Conservation (phyloP, 2,797 vertebrate species). For the Acanthopagrus latus region DNA sequence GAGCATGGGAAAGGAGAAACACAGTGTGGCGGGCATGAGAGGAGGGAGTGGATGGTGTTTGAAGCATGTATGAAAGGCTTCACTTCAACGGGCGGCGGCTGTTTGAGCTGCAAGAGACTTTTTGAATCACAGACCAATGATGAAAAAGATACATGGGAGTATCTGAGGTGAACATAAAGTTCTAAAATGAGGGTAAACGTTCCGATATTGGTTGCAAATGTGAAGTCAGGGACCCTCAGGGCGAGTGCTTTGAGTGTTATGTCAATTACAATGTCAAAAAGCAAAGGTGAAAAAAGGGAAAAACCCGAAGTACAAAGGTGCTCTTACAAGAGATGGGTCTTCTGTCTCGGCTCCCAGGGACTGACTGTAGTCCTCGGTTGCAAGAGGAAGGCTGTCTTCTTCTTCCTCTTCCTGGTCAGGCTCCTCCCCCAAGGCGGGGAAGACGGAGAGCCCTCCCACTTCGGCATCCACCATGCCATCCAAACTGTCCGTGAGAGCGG, state of each 20-base stretch:
- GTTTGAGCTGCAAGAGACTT: conserved; percentile 25
- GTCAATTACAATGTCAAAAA: background rate
- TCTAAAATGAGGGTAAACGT: conserved; percentile 4
- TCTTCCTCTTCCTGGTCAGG: conserved; percentile 82
- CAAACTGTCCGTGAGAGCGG: conserved; percentile 95
- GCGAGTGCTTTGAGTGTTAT: background rate
- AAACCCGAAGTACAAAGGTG: conserved; percentile 9
- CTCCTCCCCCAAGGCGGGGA: conserved; percentile 89
- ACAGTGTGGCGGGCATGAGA: background rate
- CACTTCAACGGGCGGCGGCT: conserved; percentile 23
- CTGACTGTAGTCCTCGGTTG: conserved; percentile 81
- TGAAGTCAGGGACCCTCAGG: background rate
- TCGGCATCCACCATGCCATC: conserved; percentile 95
- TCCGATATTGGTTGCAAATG: background rate
- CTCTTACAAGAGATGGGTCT: conserved; percentile 96
- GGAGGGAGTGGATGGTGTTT: conserved; percentile 26
- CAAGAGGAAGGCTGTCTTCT: conserved; percentile 80
- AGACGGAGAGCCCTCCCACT: conserved; percentile 92
- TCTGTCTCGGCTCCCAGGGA: conserved; percentile 88
- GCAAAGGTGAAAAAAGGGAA: background rate
- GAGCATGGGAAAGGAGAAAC: conserved; percentile 49
- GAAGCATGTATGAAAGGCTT: conserved; percentile 57
- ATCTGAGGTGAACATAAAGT: conserved; percentile 12
- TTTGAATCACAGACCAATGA: conserved; percentile 23
- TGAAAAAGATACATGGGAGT: conserved; percentile 1